Conservation (phyloP, 2,113 vertebrate species). For the Rhinogobius similis region DNA sequence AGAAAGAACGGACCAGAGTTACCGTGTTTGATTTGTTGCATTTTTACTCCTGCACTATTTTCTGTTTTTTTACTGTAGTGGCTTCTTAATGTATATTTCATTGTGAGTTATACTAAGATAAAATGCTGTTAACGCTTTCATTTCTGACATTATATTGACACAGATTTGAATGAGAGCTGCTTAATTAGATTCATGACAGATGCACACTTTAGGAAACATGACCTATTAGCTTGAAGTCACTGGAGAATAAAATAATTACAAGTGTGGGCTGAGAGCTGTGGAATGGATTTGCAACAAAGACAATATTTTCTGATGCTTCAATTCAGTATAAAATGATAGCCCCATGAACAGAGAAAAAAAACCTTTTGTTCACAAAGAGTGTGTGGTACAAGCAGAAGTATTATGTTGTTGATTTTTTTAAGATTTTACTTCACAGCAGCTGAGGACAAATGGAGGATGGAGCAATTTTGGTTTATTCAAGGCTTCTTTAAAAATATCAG, state of each 20-base stretch:
- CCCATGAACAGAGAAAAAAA: too few species aligned
- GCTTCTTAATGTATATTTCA: background rate
- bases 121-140: background rate
- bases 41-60: background rate
- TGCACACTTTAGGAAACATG: constrained; percentile 3
- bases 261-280: constrained; percentile 30
- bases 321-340: too few species aligned
- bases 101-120: too few species aligned
- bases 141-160: background rate
- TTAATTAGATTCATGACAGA: background rate
- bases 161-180: background rate
- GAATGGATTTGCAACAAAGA: constrained; percentile 44
- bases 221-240: constrained; percentile 37
- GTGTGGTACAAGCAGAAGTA: too few species aligned
- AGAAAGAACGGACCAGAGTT: too few species aligned
- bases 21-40: too few species aligned
- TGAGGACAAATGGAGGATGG: background rate
- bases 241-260: too few species aligned
- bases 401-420: too few species aligned
- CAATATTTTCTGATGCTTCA: background rate
- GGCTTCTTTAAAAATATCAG: background rate
- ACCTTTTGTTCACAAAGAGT: too few species aligned
- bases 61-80: background rate
- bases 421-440: background rate
- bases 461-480: background rate